Evolutionary conservation across 53 echinoderm and acorn worm species (phyloP).

Genomic region (Pentamera pediparva): DNA sequence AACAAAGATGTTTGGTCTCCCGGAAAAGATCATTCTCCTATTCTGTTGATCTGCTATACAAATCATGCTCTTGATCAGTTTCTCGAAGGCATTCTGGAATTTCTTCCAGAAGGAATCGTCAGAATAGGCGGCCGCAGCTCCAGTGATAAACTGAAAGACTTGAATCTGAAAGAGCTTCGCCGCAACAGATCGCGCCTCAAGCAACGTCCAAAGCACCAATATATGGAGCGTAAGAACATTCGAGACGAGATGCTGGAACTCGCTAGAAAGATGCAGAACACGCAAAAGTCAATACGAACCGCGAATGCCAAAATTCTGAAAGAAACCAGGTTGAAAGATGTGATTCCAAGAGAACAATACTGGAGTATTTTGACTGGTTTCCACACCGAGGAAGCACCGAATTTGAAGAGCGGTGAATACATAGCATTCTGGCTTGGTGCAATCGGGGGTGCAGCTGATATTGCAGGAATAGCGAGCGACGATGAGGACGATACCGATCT

Average conservation of each 20-base stretch:
- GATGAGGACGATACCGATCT: not conserved
- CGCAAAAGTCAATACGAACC: slow-evolving; percentile 37
- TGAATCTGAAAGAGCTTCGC: slow-evolving; percentile 59
- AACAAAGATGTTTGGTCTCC: slow-evolving; percentile 57
- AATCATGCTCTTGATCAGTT: slow-evolving; percentile 97
- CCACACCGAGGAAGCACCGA: not conserved
- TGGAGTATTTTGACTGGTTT: slow-evolving; percentile 34
- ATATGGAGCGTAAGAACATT: slow-evolving; percentile 19
- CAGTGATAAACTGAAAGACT: slow-evolving; percentile 59
- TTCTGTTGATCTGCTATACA: slow-evolving; percentile 78
- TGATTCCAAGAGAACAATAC: slow-evolving; percentile 57
- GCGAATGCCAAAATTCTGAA: slow-evolving; percentile 54
- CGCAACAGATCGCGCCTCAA: slow-evolving; percentile 21
- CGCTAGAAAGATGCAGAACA: slow-evolving; percentile 36
- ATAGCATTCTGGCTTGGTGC: slow-evolving; percentile 30
- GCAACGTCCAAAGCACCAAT: not conserved
- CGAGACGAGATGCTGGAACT: slow-evolving; percentile 26
- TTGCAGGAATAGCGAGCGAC: slow-evolving; percentile 22
- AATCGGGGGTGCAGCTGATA: not conserved
- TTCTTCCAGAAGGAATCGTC: slow-evolving; percentile 55
- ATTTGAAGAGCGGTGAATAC: not conserved
- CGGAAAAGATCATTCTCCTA: slow-evolving; percentile 30
- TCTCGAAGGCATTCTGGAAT: slow-evolving; percentile 67
- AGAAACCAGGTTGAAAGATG: slow-evolving; percentile 42
- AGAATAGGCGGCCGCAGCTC: slow-evolving; percentile 83